These are phyloP conservation scores for Hippopotamus amphibius DNA, from an alignment of 2,113 vertebrate species.

Conservation along the genomic window DNA sequence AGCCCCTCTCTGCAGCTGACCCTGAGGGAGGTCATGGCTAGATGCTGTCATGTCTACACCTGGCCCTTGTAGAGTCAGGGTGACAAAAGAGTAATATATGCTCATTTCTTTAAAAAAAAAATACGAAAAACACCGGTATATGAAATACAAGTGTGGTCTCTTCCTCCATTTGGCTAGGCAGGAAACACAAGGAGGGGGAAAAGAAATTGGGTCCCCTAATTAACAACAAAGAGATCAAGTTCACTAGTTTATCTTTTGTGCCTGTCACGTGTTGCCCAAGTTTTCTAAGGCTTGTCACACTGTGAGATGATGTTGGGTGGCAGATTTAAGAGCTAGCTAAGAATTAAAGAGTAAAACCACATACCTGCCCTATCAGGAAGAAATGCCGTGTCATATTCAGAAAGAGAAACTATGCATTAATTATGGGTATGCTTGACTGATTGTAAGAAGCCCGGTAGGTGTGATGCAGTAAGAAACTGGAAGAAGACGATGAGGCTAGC, in stretches of 20 bases:
- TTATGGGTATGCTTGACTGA: background rate
- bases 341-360: background rate
- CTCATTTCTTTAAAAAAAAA: background rate
- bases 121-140: background rate
- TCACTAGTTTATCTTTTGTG: background rate
- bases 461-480: background rate
- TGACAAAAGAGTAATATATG: background rate
- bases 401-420: background rate
- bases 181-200: background rate
- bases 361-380: background rate
- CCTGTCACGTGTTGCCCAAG: background rate
- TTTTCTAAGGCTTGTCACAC: background rate
- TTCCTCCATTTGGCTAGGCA: background rate
- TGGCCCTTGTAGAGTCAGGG: background rate
- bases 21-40: background rate
- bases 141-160: background rate
- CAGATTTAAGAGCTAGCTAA: background rate
- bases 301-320: background rate
- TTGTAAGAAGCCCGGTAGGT: background rate
- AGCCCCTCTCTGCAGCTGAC: background rate
- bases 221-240: background rate
- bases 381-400: background rate
- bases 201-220: background rate
- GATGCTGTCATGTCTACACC: background rate
- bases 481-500: background rate